Conservation (phyloP, 2,888 invertebrate species). For the Mythimna loreyi region DNA sequence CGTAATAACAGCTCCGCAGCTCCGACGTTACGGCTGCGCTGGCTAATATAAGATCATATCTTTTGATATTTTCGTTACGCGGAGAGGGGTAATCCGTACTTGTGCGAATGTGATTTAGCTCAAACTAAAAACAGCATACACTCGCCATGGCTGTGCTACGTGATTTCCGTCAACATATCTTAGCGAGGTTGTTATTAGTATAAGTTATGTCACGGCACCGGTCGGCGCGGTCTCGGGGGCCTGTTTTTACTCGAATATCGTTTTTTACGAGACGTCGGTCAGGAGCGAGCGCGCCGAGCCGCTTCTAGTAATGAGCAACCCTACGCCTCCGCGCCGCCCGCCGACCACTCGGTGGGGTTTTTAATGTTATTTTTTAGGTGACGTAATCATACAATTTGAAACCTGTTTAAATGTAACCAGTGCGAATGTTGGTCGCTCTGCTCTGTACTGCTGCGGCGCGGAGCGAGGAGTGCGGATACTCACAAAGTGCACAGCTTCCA, state of each 20-base stretch:
- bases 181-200: constrained; percentile 63
- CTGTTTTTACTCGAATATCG: constrained; percentile 76
- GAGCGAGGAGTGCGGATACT: constrained; percentile 10
- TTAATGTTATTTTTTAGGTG: constrained; percentile 60
- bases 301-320: constrained; percentile 70
- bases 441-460: constrained; percentile 15
- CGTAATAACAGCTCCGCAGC: constrained; percentile 26
- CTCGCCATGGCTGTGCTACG: constrained; percentile 60
- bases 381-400: constrained; percentile 55
- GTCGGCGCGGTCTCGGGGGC: constrained; percentile 69
- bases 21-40: constrained; percentile 29
- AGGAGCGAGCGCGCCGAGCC: constrained; percentile 29
- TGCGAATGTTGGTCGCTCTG: constrained; percentile 39
- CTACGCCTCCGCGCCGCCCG: constrained; percentile 64
- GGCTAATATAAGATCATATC: constrained; percentile 29
- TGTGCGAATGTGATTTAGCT: constrained; percentile 33
- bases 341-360: constrained; percentile 49
- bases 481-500: constrained; percentile 19
- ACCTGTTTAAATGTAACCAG: constrained; percentile 50
- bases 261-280: constrained; percentile 71
- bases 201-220: constrained; percentile 68
- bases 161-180: constrained; percentile 78
- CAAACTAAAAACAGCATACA: constrained; percentile 43
- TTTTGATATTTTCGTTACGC: constrained; percentile 37
- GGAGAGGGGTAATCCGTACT: constrained; percentile 31